Evolutionary conservation across 2,888 invertebrate species (phyloP).

Genomic region (Spodoptera picta): DNA sequence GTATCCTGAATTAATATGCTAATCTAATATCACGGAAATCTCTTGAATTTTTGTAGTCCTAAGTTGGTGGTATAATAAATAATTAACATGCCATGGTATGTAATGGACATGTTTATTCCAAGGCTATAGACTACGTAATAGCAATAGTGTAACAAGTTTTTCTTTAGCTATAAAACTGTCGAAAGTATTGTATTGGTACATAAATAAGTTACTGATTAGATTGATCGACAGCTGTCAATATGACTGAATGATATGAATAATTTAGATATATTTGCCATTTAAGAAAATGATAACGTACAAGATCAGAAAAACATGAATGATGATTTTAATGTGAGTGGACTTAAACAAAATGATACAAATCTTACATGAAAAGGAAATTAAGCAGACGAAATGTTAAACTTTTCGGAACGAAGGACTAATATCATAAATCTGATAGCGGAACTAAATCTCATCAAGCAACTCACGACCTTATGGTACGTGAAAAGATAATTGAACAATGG

Average conservation of each 20-base stretch:
- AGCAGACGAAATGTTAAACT: not conserved
- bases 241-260: conserved; percentile 18
- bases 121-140: conserved; percentile 44
- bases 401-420: conserved; percentile 24
- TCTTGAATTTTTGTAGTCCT: conserved; percentile 51
- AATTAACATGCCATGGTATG: conserved; percentile 49
- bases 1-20: conserved; percentile 42
- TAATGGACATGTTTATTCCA: conserved; percentile 45
- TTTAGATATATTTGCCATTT: conserved; percentile 27
- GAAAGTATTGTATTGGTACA: conserved; percentile 41
- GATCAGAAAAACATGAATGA: not conserved
- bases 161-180: conserved; percentile 44
- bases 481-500: conserved; percentile 67
- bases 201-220: conserved; percentile 41
- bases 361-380: not conserved
- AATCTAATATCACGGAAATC: conserved; percentile 55
- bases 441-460: conserved; percentile 60
- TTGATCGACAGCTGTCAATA: conserved; percentile 50
- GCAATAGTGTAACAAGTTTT: conserved; percentile 38
- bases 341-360: no score
- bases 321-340: not conserved
- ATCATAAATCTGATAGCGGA: conserved; percentile 51
- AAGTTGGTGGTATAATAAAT: conserved; percentile 51
- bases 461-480: conserved; percentile 64
- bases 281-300: conserved; percentile 11